Evolutionary conservation across 2,888 invertebrate genomes (phyloP).

Genomic region (Eupithecia dodoneata): DNA sequence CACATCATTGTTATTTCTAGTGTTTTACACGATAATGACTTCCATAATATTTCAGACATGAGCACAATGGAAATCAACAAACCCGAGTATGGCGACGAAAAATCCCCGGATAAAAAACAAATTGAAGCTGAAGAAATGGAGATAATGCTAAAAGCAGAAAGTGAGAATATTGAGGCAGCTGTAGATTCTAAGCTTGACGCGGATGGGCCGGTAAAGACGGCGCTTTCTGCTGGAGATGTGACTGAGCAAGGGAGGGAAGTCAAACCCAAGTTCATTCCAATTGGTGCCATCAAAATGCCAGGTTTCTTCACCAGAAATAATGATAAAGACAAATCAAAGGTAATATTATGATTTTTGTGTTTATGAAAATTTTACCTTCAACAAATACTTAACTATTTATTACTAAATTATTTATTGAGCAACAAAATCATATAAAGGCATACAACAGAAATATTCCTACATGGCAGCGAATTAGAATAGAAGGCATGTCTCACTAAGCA

Average conservation of each 20-base stretch:
- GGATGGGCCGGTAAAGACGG: constrained; percentile 78
- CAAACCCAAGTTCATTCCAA: constrained; percentile 92
- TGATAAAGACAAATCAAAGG: constrained; percentile 89
- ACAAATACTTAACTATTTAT: background rate
- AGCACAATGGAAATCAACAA: constrained; percentile 74
- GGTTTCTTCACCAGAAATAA: constrained; percentile 92
- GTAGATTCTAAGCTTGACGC: constrained; percentile 75
- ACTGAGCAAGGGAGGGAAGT: constrained; percentile 89
- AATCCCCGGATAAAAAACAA: constrained; percentile 86
- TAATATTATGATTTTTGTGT: background rate
- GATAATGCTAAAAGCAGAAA: constrained; percentile 85
- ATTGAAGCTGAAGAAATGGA: constrained; percentile 87
- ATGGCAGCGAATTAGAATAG: background rate
- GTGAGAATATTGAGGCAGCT: constrained; percentile 75
- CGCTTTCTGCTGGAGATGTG: constrained; percentile 80
- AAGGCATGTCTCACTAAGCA: background rate
- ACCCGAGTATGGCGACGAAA: constrained; percentile 70
- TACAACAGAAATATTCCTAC: background rate
- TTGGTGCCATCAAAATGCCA: constrained; percentile 94
- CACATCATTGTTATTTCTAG: background rate
- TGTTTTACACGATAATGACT: background rate
- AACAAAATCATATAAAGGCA: background rate
- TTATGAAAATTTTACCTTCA: background rate
- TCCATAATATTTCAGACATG: constrained; percentile 52
- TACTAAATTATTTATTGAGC: background rate